phyloP scores from a whole-genome alignment of 2,888 invertebrate genomes.

The Aleiodes testaceus region DNA sequence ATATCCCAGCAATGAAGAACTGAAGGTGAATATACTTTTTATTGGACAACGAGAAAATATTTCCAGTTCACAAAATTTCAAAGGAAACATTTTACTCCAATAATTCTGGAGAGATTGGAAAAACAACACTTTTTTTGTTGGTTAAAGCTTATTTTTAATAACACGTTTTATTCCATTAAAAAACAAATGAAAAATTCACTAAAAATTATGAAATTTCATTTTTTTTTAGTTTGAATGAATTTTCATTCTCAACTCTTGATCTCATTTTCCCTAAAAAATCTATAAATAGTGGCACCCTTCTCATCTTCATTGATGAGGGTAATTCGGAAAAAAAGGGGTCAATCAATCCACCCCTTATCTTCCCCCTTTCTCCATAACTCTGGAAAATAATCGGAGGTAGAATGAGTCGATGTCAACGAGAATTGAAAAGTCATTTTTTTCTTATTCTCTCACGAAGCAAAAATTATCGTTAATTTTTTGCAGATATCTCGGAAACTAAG shows the following conservation, averaged over 20 bases:
- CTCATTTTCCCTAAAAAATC: no score
- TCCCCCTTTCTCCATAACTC: not conserved
- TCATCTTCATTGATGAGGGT: no score
- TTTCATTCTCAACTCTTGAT: no score
- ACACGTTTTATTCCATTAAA: not conserved
- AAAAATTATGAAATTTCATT: not conserved
- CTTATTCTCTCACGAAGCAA: no score
- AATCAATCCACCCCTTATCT: not conserved
- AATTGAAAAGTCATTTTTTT: conserved; percentile 39
- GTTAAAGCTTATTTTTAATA: not conserved
- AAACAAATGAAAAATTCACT: not conserved
- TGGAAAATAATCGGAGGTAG: conserved; percentile 14
- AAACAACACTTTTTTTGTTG: no score
- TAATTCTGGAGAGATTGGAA: not conserved
- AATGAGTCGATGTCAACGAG: conserved; percentile 34
- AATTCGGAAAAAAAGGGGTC: conserved; percentile 2
- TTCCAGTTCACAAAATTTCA: not conserved
- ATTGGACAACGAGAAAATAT: not conserved
- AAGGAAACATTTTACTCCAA: not conserved
- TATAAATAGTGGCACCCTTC: no score
- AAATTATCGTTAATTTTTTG: no score
- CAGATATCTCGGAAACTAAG: no score
- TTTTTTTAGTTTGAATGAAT: no score
- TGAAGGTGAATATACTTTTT: conserved; percentile 1
- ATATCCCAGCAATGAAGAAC: no score